A percentile compares a stretch with the other conserved stretches of the same genome.
These are phyloP conservation scores for Polydrusus cervinus DNA, from an alignment of 2,888 invertebrate genomes.

Conservation along the genomic window DNA sequence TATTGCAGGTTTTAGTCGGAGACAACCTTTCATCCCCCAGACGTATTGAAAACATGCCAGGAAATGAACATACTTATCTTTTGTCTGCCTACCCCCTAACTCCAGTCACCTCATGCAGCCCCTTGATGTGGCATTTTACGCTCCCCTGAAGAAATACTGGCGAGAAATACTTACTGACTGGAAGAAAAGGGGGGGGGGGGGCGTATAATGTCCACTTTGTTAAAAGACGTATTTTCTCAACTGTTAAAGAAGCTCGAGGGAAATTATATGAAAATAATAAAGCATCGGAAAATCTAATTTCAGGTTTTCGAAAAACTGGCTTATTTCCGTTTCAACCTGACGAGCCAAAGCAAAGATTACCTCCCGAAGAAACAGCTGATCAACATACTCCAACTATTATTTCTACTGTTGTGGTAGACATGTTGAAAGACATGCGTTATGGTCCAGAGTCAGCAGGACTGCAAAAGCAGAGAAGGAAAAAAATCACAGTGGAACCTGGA, in stretches of 20 bases:
- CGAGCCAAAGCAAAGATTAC: conserved; percentile 16
- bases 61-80: conserved; percentile 65
- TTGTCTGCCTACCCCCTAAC: conserved; percentile 65
- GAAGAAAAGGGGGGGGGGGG: conserved; percentile 43
- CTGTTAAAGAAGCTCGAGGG: conserved; percentile 21
- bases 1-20: conserved; percentile 55
- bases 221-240: conserved; percentile 43
- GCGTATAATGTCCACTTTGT: conserved; percentile 31
- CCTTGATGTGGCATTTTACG: conserved; percentile 65
- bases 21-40: conserved; percentile 65
- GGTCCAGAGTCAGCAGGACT: conserved; percentile 17
- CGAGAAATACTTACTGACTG: conserved; percentile 33
- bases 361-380: conserved; percentile 24
- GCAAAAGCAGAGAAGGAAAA: conserved; percentile 24
- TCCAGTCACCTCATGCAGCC: conserved; percentile 65
- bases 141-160: conserved; percentile 61
- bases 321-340: conserved; percentile 42
- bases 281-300: conserved; percentile 31
- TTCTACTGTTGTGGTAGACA: too few species aligned
- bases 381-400: too few species aligned
- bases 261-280: conserved; percentile 14
- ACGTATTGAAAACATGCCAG: conserved; percentile 63
- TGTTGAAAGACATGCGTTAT: conserved; percentile 8
- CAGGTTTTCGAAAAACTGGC: conserved; percentile 49
- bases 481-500: not conserved